Evolutionary conservation across 2,888 invertebrate genomes (phyloP).

Genomic region (Stenchaetothrips biformis): DNA sequence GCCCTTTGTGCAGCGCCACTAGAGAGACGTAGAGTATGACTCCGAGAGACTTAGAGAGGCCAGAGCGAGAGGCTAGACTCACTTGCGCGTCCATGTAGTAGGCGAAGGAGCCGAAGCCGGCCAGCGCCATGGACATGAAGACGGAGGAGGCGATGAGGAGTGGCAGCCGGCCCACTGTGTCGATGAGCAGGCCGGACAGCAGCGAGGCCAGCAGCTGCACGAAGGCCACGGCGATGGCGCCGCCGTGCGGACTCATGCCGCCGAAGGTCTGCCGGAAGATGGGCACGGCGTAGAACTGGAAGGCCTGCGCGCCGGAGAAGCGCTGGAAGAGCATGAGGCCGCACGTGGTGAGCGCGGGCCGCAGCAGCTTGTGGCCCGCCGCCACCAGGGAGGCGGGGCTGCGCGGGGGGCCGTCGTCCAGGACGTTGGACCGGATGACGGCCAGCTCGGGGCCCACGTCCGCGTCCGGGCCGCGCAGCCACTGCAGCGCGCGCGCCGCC

Average conservation of each 20-base stretch:
- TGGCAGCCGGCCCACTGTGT: constrained; percentile 78
- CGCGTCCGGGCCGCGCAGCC: constrained; percentile 75
- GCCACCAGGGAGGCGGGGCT: constrained; percentile 32
- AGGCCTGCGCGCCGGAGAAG: constrained; percentile 72
- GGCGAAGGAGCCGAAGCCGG: constrained; percentile 77
- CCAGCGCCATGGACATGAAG: constrained; percentile 79
- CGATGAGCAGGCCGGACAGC: constrained; percentile 74
- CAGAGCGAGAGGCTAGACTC: too few relatives aligned
- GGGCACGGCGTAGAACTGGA: constrained; percentile 78
- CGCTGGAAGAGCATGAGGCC: constrained; percentile 78
- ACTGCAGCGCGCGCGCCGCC: constrained; percentile 64
- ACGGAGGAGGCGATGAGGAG: constrained; percentile 77
- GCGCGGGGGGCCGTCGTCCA: constrained; percentile 38
- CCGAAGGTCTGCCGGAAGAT: constrained; percentile 81
- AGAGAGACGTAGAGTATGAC: too few relatives aligned
- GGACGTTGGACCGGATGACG: constrained; percentile 63
- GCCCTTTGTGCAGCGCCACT: too few relatives aligned
- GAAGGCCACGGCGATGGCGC: constrained; percentile 78
- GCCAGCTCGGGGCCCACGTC: constrained; percentile 72
- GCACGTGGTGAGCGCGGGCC: constrained; percentile 75
- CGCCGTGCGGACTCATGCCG: constrained; percentile 74
- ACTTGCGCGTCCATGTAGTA: constrained; percentile 69
- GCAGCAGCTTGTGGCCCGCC: constrained; percentile 47
- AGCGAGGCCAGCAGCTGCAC: constrained; percentile 81
- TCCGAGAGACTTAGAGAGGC: too few relatives aligned